phyloP scores from a whole-genome alignment of 2,113 vertebrate genomes.

The Copsychus sechellarum region DNA sequence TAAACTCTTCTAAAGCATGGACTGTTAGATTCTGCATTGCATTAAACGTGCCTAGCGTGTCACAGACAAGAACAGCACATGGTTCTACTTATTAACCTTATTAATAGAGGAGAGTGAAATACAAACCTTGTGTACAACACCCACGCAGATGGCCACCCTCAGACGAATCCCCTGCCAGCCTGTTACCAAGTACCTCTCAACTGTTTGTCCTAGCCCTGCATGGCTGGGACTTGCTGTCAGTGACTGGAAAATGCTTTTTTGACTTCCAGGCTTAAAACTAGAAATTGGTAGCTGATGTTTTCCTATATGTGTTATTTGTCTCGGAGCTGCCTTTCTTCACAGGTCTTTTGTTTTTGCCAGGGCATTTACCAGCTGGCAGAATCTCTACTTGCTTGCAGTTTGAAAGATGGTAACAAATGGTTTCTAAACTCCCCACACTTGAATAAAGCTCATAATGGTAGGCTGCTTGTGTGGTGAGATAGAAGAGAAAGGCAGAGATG shows the following conservation, averaged over 20 bases:
- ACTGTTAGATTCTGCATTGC: not conserved
- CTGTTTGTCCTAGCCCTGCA: not conserved
- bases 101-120: not conserved
- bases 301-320: not conserved
- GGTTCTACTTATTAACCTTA: constrained; percentile 7
- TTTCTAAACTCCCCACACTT: not conserved
- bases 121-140: not conserved
- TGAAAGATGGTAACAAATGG: not conserved
- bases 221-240: not conserved
- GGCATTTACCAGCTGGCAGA: not conserved
- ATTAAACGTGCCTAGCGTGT: not conserved
- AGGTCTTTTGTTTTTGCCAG: not conserved
- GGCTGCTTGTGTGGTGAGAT: not conserved
- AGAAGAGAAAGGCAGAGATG: not conserved
- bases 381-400: not conserved
- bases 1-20: not conserved
- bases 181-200: not conserved
- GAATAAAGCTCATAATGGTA: not conserved
- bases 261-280: not conserved
- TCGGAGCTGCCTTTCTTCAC: not conserved
- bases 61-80: not conserved
- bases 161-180: not conserved
- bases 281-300: not conserved
- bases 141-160: not conserved
- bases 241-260: not conserved